Conservation (phyloP, 2,888 invertebrate species). For the Sphecodes monilicornis region DNA sequence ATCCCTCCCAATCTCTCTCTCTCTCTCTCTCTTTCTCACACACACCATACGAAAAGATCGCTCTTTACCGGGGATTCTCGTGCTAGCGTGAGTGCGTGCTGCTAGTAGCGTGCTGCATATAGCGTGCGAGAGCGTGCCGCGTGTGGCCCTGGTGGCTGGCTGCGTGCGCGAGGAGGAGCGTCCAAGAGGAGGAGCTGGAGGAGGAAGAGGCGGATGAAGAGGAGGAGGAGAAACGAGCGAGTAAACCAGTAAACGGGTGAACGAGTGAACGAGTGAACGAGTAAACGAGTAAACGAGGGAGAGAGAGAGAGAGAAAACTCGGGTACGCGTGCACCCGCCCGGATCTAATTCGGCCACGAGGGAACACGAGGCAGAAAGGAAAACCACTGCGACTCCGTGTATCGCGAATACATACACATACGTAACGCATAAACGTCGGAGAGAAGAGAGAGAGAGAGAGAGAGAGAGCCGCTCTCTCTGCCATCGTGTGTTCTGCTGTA, state of each 20-base stretch:
- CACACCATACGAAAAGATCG: neutral
- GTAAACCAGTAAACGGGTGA: neutral
- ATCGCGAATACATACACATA: neutral
- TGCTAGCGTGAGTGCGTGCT: constrained; percentile 9
- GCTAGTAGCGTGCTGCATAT: neutral
- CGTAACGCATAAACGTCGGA: neutral
- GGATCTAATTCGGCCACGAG: constrained; percentile 32
- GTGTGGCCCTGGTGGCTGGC: constrained; percentile 8
- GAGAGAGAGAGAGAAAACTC: neutral
- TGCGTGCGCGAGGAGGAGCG: neutral
- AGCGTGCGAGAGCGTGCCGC: constrained; percentile 15
- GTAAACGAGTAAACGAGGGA: neutral
- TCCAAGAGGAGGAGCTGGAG: neutral
- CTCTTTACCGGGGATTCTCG: constrained; percentile 9
- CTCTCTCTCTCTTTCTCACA: constrained; percentile 44
- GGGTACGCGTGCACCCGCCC: constrained; percentile 28
- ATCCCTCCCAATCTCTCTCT: constrained; percentile 48
- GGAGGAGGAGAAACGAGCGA: constrained; percentile 33
- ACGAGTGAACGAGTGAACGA: constrained; percentile 20
- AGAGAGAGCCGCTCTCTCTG: neutral
- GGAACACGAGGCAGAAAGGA: constrained; percentile 19
- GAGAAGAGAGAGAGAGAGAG: constrained; percentile 1
- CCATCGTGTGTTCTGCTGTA: constrained; percentile 1
- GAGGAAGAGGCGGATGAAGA: neutral
- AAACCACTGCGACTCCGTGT: neutral